These are phyloP conservation scores for Drosophila melanica DNA, from an alignment of 1,140 invertebrate genomes.

Conservation along the genomic window DNA sequence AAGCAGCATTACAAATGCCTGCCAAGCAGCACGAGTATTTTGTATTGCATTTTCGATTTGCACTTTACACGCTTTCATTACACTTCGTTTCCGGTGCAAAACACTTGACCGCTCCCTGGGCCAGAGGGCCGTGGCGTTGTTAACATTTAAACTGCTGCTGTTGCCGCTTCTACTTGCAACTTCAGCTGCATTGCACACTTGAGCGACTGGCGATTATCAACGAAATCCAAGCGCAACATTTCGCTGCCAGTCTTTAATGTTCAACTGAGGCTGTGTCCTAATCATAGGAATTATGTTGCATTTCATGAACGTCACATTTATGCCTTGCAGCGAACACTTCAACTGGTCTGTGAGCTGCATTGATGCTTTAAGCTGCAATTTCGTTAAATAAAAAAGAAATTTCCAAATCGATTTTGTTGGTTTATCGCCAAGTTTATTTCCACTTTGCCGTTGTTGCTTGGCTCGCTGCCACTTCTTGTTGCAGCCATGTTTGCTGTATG, in stretches of 20 bases:
- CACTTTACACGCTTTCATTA: slow-evolving; percentile 82
- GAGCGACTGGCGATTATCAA: slow-evolving; percentile 55
- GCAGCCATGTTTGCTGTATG: slow-evolving; percentile 13
- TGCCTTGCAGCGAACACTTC: slow-evolving; percentile 43
- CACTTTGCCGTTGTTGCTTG: slow-evolving; percentile 72
- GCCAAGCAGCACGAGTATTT: slow-evolving; percentile 45
- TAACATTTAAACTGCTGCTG: slow-evolving; percentile 64
- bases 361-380: slow-evolving; percentile 83
- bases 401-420: slow-evolving; percentile 82
- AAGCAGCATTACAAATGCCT: slow-evolving; percentile 41
- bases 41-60: slow-evolving; percentile 81
- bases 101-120: slow-evolving; percentile 36
- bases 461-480: slow-evolving; percentile 38
- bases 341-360: slow-evolving; percentile 54
- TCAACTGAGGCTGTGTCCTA: slow-evolving; percentile 55
- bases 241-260: slow-evolving; percentile 27
- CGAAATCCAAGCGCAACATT: slow-evolving; percentile 58
- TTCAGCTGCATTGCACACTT: slow-evolving; percentile 70
- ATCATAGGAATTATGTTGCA: slow-evolving; percentile 55
- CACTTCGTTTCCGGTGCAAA: slow-evolving; percentile 75
- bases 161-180: slow-evolving; percentile 6
- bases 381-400: slow-evolving; percentile 67
- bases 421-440: slow-evolving; percentile 81
- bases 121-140: slow-evolving; percentile 57
- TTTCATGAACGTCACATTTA: slow-evolving; percentile 55